Evolutionary conservation across 1,140 invertebrate species (phyloP).

Genomic region (Drosophila ironensis): DNA sequence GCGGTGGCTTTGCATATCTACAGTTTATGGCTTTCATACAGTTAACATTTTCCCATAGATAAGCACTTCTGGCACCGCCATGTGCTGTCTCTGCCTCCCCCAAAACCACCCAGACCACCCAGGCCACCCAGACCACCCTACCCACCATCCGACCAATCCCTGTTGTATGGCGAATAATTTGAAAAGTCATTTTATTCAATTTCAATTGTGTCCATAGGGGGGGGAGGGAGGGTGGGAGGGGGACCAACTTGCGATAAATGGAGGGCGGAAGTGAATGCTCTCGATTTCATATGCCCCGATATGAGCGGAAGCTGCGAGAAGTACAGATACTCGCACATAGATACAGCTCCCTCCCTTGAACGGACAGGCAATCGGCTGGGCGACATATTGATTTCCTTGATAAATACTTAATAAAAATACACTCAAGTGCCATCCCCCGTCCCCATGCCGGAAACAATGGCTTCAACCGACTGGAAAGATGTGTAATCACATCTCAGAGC

Average conservation of each 20-base stretch:
- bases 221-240: not conserved
- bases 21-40: constrained; percentile 73
- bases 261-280: constrained; percentile 50
- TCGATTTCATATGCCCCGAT: constrained; percentile 53
- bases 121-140: too few species aligned
- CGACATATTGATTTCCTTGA: constrained; percentile 69
- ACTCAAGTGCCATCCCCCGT: constrained; percentile 39
- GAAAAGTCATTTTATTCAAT: constrained; percentile 75
- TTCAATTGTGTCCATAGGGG: constrained; percentile 47
- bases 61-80: constrained; percentile 66
- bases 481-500: constrained; percentile 3
- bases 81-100: constrained; percentile 26
- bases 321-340: constrained; percentile 11
- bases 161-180: constrained; percentile 65
- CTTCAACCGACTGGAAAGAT: not conserved
- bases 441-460: constrained; percentile 9
- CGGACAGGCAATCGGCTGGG: constrained; percentile 25
- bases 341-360: constrained; percentile 11
- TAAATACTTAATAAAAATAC: constrained; percentile 70
- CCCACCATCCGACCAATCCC: too few species aligned
- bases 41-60: constrained; percentile 74
- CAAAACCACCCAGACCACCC: too few species aligned
- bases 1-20: constrained; percentile 66
- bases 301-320: constrained; percentile 43
- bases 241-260: not conserved